Percentiles rank a stretch among this genome's conserved stretches.
phyloP scores from a whole-genome alignment of 2,113 vertebrate species.

The Entomyzon cyanotis region DNA sequence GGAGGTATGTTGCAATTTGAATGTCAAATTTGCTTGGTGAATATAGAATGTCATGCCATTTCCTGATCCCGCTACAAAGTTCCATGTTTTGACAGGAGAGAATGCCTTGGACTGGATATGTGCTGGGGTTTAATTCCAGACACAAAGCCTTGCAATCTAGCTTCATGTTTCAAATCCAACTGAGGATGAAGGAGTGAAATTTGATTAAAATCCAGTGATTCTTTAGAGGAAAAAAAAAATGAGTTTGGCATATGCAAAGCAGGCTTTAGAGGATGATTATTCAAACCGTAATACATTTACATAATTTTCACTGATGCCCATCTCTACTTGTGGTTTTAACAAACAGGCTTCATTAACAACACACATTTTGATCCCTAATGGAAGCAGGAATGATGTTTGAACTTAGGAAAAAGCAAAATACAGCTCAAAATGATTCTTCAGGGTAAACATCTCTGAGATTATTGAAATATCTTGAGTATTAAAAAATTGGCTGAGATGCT shows the following conservation, averaged over 20 bases:
- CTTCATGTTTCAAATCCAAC: not conserved
- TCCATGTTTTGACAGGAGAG: not conserved
- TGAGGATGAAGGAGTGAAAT: not conserved
- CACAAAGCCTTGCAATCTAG: not conserved
- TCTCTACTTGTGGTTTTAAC: not conserved
- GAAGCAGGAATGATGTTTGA: not conserved
- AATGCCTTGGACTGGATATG: not conserved
- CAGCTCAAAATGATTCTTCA: not conserved
- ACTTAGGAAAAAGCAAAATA: not conserved
- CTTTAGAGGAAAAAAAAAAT: not conserved
- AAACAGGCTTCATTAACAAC: not conserved
- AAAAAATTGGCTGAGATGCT: not conserved
- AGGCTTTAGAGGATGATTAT: not conserved
- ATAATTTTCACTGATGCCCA: not conserved
- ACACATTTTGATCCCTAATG: not conserved
- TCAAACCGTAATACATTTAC: not conserved
- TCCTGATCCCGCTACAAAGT: not conserved
- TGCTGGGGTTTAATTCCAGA: not conserved
- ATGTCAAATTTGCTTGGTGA: not conserved
- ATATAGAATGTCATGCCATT: not conserved
- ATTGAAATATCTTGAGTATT: not conserved
- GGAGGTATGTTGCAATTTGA: not conserved
- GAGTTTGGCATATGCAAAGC: not conserved
- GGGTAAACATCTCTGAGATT: not conserved
- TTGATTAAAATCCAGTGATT: not conserved